Evolutionary conservation across 2,113 vertebrate species (phyloP), one percentile per base, ranked within the genome.

Genomic region (Ochotona princeps): DNA sequence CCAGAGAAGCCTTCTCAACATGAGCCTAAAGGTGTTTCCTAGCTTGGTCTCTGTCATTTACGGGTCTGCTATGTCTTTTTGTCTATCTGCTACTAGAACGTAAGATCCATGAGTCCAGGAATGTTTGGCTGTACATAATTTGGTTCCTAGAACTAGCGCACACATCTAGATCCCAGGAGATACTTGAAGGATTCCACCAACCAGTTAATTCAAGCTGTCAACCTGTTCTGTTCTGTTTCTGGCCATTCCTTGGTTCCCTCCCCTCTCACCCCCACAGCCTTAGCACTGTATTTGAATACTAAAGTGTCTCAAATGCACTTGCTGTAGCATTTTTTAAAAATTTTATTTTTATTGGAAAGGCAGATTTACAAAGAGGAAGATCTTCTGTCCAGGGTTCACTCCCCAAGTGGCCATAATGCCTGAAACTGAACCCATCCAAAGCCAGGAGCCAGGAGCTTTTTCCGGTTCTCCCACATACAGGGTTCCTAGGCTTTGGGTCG

Each of bases 21-120:
- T 20, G n/a, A 10, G 2, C 57, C 25, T 57, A 74, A 79, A 89
- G 23, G 28, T 87, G 35, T 60, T 73, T 32, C 61, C 63, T 86
- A 28, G 30, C 61, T 72, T 92, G 67, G n/a, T 14, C 79, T 92
- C 67, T 80, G 60, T 70, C 66, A 49, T 81, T 80, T 88, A 44
- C 63, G 88, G 61, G 73, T 80, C 18, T 66, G 4, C 89, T 57
- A 17, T 47, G 14, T 85, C 47, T 79, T 79, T 90, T 83, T 76
- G n/a, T 67, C 82, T 54, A 14, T 63, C 25, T 20, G 23, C 14
- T n/a, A 60, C 30, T 89, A 83, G 57, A 92, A 79, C 74, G 20
- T 83, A 92, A 94, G 26, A 76, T 91, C 49, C 44, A 11, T 32
- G 44, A 47, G 73, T 63, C 65, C 35, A 83, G 23, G 65, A 73